A percentile compares a stretch with the other conserved stretches of the same genome.
Conservation (phyloP, 2,113 vertebrate species). For the Ivindomyrus marchei region DNA sequence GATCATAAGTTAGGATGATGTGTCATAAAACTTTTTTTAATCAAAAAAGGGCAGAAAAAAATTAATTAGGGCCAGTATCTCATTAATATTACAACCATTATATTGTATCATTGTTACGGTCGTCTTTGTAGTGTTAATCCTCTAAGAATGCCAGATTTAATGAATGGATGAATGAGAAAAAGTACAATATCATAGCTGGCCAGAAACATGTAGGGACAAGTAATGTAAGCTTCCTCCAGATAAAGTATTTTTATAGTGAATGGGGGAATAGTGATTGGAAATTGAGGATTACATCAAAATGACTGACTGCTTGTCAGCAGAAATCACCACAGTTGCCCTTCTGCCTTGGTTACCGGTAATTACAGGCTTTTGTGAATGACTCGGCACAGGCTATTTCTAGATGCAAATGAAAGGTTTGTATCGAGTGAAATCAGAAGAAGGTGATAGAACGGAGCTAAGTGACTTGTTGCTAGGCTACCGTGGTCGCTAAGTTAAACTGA, state of each 20-base stretch:
- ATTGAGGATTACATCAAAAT: slow-evolving; percentile 29
- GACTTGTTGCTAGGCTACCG: slow-evolving; percentile 49
- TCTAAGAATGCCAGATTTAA: background rate
- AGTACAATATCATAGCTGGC: background rate
- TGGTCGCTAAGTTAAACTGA: slow-evolving; percentile 42
- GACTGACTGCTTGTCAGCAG: slow-evolving; percentile 36
- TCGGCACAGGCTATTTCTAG: slow-evolving; percentile 49
- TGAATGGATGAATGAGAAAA: background rate
- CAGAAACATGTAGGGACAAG: background rate
- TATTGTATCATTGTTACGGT: background rate
- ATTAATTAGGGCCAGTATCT: background rate
- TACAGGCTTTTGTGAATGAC: slow-evolving; percentile 43
- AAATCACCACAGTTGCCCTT: slow-evolving; percentile 34
- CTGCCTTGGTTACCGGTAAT: slow-evolving; percentile 47
- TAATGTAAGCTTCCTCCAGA: background rate
- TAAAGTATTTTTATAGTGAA: slow-evolving; percentile 9
- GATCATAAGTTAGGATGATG: background rate
- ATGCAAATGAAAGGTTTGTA: slow-evolving; percentile 55
- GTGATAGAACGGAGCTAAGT: slow-evolving; percentile 47
- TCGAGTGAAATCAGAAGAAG: slow-evolving; percentile 44
- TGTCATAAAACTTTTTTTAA: background rate
- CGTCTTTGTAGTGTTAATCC: background rate
- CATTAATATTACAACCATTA: background rate
- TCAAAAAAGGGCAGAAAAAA: background rate
- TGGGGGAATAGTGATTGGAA: background rate